Evolutionary conservation across 2,888 invertebrate genomes (phyloP), one percentile per base, ranked within the genome.

Genomic region (Pterostichus madidus): DNA sequence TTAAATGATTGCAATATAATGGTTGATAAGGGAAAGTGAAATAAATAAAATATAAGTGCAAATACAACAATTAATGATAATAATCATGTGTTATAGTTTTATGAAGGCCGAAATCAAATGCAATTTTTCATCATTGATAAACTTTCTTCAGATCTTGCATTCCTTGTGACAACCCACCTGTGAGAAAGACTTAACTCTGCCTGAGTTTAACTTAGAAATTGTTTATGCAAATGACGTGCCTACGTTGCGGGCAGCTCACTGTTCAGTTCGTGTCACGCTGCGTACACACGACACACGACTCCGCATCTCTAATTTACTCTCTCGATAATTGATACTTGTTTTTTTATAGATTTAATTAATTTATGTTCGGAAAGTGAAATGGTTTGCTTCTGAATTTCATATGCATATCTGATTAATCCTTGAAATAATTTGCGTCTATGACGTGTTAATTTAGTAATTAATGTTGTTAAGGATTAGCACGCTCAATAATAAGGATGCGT

Each of bases 251-350:
- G 17, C 3, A 7, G 56, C 10, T 56, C n/a, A 4, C 39, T 39
- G 56, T 17, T 56, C n/a, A 0, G 15, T 13, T 56, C 56, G 5
- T 56, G 56, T 56, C 17, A 56, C 56, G 56, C 56, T 56, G 56
- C 17, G 15, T 56, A 56, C 17, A 17, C 56, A 39, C 39, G 39
- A 39, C 39, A 5, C 6, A 35, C 76, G 31, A n/a, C 35, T 13
- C n/a, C 13, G 13, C 77, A 77, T 71, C 68, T 39, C 44, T 10
- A 71, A 32, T 39, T 39, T 39, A 77, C 80, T 80, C 80, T 80
- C 80, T 64, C 80, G 68, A 80, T 80, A 80, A 80, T 80, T 80
- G 80, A 71, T 71, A 71, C 39, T 8, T 44, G 44, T 64, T 39
- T 49, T 49, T 80, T 80, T 68, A 49, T 64, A n/a, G n/a, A 32